Percentiles rank a stretch among this genome's conserved stretches.
Evolutionary conservation across 2,113 vertebrate species (phyloP).

Genomic region (Falco punctatus): DNA sequence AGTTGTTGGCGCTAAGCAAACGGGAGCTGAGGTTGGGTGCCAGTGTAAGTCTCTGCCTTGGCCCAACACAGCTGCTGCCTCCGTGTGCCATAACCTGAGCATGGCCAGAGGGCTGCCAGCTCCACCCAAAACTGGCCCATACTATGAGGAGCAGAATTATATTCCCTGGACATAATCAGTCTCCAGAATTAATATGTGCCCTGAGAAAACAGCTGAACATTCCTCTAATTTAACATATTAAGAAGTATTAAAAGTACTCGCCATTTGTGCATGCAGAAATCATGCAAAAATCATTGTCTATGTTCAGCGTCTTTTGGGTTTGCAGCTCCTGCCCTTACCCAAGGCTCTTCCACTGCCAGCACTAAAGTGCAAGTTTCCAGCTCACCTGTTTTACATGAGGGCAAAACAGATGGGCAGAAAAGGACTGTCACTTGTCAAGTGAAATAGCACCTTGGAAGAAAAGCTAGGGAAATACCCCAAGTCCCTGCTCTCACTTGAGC

Average conservation of each 20-base stretch:
- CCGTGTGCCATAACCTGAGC: background rate
- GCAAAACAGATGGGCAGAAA: background rate
- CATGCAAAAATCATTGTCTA: background rate
- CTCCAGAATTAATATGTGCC: background rate
- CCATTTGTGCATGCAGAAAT: background rate
- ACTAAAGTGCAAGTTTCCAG: background rate
- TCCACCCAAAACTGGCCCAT: accelerated
- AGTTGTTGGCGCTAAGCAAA: background rate
- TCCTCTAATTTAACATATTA: background rate
- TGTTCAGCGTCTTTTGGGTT: background rate
- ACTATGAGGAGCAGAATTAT: background rate
- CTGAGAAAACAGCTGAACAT: background rate
- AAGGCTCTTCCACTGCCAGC: background rate
- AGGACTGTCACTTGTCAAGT: background rate
- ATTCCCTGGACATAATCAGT: background rate
- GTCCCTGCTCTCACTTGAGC: background rate
- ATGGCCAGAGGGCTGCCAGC: background rate
- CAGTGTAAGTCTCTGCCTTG: background rate
- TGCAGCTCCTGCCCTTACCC: background rate
- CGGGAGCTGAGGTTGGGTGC: background rate
- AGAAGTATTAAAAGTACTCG: background rate
- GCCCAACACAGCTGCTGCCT: background rate
- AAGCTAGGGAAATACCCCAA: background rate
- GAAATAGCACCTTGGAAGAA: background rate
- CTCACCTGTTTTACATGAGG: background rate